Percentiles rank a stretch among this genome's conserved stretches.
Evolutionary conservation across 2,888 invertebrate genomes (phyloP).

Genomic region (Ecdyonurus torrentis): DNA sequence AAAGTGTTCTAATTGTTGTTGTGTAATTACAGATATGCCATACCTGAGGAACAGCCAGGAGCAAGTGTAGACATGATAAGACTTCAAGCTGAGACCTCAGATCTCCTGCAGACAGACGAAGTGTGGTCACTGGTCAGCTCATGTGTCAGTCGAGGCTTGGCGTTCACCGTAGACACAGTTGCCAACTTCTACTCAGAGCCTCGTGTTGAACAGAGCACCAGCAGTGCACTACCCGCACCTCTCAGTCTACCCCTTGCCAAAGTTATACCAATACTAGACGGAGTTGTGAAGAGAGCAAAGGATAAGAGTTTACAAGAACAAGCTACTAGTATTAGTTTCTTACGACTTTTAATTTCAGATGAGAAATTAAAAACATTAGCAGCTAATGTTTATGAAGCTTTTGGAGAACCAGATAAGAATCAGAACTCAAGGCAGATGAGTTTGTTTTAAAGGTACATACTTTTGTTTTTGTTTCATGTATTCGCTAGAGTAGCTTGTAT

Average conservation of each 20-base stretch:
- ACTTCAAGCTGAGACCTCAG: background rate
- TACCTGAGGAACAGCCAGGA: too few species aligned
- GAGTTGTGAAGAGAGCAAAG: background rate
- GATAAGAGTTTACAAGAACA: background rate
- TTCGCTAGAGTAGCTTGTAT: too few species aligned
- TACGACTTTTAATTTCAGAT: background rate
- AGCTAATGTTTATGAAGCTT: background rate
- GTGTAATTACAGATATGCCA: too few species aligned
- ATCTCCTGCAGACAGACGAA: background rate
- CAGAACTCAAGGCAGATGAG: background rate
- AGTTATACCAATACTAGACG: background rate
- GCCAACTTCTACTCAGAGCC: background rate
- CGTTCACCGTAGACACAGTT: background rate
- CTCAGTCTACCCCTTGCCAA: background rate
- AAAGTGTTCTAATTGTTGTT: too few species aligned
- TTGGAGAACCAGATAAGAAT: background rate
- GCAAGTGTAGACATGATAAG: background rate
- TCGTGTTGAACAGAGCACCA: background rate
- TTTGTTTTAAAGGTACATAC: background rate
- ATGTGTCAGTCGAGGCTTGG: constrained; percentile 1
- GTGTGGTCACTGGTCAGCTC: background rate
- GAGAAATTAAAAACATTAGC: background rate
- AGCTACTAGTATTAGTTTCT: background rate
- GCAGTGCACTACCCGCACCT: background rate
- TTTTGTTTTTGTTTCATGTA: too few species aligned